Evolutionary conservation across 2,797 vertebrate genomes (phyloP), one percentile per base, ranked within the genome.

Genomic region (Taeniopygia guttata): DNA sequence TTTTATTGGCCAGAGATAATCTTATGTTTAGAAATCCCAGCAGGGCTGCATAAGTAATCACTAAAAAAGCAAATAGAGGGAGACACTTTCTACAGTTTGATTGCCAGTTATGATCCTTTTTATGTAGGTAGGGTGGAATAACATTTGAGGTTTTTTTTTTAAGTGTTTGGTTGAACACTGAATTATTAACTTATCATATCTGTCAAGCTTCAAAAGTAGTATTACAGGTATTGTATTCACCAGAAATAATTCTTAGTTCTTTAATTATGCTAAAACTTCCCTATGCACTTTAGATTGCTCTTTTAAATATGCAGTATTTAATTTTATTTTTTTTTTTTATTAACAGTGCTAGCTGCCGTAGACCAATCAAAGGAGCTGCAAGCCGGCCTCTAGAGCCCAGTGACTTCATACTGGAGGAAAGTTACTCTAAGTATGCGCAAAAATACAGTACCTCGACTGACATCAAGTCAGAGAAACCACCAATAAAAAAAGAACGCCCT

Each of bases 351-450:
- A 99, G 98, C 92, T 99, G 99, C 94, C 98, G 99, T 80, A 98
- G 98, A 87, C 99, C 99, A 38, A 99, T 99, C 91, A 98, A 98
- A 96, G 99, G 99, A 90, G 99, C 99, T n/a, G 99, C 99, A 18
- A 98, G 98, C 13, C 98, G 98, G 25, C 98, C 99, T 2, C 45
- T 99, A 69, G 98, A 97, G 92, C 85, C 97, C 90, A 97, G 97
- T 64, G 98, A 98, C 95, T 97, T 98, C 96, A 98, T 98, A 97
- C 94, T 98, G 63, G 97, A 98, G 17, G 98, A 98, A 60, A 97
- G 97, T 34, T 97, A 96, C 76, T 93, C 97, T 23, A 97, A 98
- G 60, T 97, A 98, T 68, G 75, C 96, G 64, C 79, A 97, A 72
- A 98, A 98, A 94, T 97, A 97, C 4, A 84, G 96, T 94, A 93